Evolutionary conservation across 2,113 vertebrate species (phyloP).

Genomic region (Monopterus albus): DNA sequence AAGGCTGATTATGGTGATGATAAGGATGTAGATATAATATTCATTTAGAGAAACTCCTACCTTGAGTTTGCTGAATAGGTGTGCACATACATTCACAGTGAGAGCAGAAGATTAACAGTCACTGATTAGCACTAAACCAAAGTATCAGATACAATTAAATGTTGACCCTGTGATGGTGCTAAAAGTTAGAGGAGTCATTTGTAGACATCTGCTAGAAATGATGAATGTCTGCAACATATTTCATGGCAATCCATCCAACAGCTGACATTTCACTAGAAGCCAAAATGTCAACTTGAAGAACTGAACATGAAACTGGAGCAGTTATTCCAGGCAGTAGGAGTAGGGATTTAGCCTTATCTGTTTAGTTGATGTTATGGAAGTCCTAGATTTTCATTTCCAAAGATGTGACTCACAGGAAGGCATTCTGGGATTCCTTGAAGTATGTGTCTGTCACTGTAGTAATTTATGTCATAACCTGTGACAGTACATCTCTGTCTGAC

Average conservation of each 20-base stretch:
- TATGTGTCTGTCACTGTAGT: not conserved
- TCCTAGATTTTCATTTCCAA: not conserved
- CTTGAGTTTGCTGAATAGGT: too few species aligned
- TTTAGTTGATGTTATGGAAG: constrained; percentile 6
- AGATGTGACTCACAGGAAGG: constrained; percentile 29
- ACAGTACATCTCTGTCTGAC: too few species aligned
- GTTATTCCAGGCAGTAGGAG: not conserved
- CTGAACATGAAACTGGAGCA: not conserved
- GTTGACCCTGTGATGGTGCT: not conserved
- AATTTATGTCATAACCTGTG: constrained; percentile 3
- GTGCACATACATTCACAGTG: too few species aligned
- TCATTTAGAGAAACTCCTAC: too few species aligned
- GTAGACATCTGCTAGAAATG: not conserved
- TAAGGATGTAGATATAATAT: too few species aligned
- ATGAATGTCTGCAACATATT: not conserved
- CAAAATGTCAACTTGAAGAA: not conserved
- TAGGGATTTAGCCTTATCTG: not conserved
- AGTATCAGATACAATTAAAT: too few species aligned
- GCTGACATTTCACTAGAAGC: not conserved
- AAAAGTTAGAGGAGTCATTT: not conserved
- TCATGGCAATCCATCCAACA: not conserved
- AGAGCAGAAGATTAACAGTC: too few species aligned
- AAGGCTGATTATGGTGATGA: too few species aligned
- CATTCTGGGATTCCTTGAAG: not conserved
- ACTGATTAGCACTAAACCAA: too few species aligned